These are phyloP conservation scores for Megastigmus dorsalis DNA, from an alignment of 2,888 invertebrate species.

Conservation along the genomic window DNA sequence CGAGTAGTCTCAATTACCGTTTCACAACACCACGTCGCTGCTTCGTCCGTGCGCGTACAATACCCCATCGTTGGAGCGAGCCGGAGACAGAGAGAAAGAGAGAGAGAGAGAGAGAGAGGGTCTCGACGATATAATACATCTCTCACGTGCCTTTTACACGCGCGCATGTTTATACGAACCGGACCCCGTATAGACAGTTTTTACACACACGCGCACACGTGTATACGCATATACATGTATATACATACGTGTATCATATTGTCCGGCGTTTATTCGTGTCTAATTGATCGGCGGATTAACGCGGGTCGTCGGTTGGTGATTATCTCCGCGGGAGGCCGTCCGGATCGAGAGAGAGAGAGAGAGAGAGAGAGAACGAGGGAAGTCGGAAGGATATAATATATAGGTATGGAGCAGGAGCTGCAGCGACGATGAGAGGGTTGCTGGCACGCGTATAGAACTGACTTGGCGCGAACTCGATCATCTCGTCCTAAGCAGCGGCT, in stretches of 20 bases:
- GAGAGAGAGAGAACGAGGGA: slow-evolving; percentile 30
- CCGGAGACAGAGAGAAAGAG: background rate
- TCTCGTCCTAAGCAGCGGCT: slow-evolving; percentile 58
- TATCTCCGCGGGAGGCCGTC: background rate
- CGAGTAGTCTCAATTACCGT: slow-evolving; percentile 28
- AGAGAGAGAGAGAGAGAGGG: too few species aligned
- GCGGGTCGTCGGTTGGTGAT: background rate
- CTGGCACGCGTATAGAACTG: slow-evolving; percentile 70
- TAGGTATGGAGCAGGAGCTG: too few species aligned
- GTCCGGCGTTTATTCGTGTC: background rate
- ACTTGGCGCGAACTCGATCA: slow-evolving; percentile 54
- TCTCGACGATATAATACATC: too few species aligned
- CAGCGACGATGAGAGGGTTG: slow-evolving; percentile 62
- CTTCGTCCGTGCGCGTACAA: too few species aligned
- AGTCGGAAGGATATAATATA: too few species aligned
- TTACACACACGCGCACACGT: background rate
- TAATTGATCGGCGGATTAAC: background rate
- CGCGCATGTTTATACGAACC: background rate
- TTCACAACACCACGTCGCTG: slow-evolving; percentile 45
- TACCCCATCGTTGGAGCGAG: too few species aligned
- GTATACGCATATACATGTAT: too few species aligned
- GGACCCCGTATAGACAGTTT: too few species aligned
- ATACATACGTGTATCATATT: too few species aligned
- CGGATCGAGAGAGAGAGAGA: background rate
- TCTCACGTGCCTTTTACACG: background rate